phyloP scores from a whole-genome alignment of 2,797 vertebrate species.

The Pipistrellus nathusii region DNA sequence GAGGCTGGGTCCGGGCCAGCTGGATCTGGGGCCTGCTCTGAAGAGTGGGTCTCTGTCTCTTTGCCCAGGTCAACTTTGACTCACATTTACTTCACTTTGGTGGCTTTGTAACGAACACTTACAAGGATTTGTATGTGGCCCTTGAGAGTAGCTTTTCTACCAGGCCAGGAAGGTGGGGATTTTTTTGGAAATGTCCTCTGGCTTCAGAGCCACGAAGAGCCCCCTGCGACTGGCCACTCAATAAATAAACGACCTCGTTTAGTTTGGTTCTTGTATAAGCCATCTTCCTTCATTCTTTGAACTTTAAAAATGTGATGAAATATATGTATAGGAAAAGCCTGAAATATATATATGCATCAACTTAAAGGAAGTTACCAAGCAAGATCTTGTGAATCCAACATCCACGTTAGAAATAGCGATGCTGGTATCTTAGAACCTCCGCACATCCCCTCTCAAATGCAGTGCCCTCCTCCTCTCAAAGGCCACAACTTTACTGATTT shows the following conservation, averaged over 20 bases:
- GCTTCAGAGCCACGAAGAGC: neutral
- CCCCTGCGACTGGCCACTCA: neutral
- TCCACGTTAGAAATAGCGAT: neutral
- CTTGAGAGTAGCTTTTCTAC: neutral
- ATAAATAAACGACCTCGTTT: neutral
- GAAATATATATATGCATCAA: neutral
- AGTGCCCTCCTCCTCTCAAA: neutral
- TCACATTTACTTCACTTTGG: neutral
- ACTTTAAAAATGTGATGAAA: slow-evolving; percentile 9
- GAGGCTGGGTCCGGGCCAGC: neutral
- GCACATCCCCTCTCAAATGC: neutral
- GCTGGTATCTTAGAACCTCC: neutral
- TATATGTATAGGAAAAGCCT: neutral
- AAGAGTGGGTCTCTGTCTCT: neutral
- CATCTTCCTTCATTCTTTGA: neutral
- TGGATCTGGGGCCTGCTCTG: neutral
- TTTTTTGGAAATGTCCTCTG: neutral
- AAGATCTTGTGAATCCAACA: neutral
- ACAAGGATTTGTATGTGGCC: neutral
- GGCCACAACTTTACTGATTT: neutral
- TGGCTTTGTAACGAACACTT: neutral
- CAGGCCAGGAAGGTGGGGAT: neutral
- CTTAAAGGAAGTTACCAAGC: neutral
- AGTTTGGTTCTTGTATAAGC: neutral
- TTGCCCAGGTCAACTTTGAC: neutral